Evolutionary conservation across 2,888 invertebrate genomes (phyloP), one percentile per base, ranked within the genome.

Genomic region (Amphipoea oculea): DNA sequence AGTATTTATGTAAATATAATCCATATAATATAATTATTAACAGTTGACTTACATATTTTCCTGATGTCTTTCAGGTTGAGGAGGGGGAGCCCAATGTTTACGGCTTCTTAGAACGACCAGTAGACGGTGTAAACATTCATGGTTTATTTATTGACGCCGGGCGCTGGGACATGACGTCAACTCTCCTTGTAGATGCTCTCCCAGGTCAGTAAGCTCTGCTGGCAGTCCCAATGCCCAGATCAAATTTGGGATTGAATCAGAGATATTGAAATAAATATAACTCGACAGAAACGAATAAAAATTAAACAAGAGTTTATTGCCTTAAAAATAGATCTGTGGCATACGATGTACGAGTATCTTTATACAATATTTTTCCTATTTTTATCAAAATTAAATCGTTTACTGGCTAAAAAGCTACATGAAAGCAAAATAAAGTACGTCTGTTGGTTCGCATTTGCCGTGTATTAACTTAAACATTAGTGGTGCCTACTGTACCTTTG

Each of bases 121-220:
- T 97, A 75, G 98, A 98, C 91, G 98, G 98, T 9, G 97, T 98
- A 40, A 97, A 98, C 87, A 97, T 98, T 57, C 98, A 99, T 92
- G 99, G 99, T 14, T 94, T 99, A 78, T 99, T 98, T 92, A 97
- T 99, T 36, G 99, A 99, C 94, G 99, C 99, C 3, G 99, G 98
- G 1, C 97, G 98, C 89, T 99, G 99, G 99, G 98, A 99, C 92
- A 94, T 97, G 80, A 90, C 94, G 48, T 92, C 93, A 0, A 97
- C 98, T 92, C 97, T 97, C 17, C 97, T 99, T 6, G 98, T 98
- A 23, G 99, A 99, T 96, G 98, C 99, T 0, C 95, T 97, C 87
- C 98, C 98, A 90, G 98, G 98, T 97, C 62, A 42, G 84, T 86
- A 57, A 63, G 12, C 62, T 29, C 20, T 36, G 20, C 40, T 62